phyloP scores from a whole-genome alignment of 1,140 invertebrate genomes.

The Chironomus tepperi region DNA sequence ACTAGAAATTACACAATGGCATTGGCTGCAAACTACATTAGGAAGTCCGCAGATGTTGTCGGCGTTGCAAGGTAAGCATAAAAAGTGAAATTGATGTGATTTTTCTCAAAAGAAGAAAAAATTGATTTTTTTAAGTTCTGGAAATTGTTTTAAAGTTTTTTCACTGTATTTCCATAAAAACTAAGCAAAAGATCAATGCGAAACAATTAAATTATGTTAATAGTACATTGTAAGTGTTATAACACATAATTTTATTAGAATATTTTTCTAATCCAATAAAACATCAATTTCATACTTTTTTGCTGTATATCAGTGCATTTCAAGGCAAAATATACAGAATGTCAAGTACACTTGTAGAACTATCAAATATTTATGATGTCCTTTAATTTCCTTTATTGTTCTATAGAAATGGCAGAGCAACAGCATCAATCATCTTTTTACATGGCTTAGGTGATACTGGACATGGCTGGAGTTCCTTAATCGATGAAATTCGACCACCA shows the following conservation, averaged over 20 bases:
- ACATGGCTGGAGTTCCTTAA: constrained; percentile 84
- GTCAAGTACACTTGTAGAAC: no score
- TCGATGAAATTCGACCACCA: constrained; percentile 66
- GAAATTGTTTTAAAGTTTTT: not conserved
- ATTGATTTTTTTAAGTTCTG: not conserved
- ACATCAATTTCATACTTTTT: not conserved
- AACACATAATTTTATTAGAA: not conserved
- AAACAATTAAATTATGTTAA: not conserved
- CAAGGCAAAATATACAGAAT: no score
- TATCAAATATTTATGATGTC: no score
- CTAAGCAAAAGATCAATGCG: not conserved
- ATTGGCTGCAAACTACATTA: not conserved
- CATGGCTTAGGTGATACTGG: constrained; percentile 60
- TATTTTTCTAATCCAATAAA: not conserved
- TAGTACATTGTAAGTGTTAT: no score
- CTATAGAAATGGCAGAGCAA: not conserved
- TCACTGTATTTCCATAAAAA: not conserved
- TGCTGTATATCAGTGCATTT: not conserved
- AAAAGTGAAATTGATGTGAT: not conserved
- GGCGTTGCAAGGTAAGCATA: not conserved
- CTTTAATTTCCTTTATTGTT: no score
- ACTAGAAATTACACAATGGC: not conserved
- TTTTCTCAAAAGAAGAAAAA: not conserved
- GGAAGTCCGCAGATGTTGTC: not conserved
- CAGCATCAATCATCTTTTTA: constrained; percentile 51